Evolutionary conservation across 2,888 invertebrate species (phyloP).

Genomic region (Chloroclystis v-ata): DNA sequence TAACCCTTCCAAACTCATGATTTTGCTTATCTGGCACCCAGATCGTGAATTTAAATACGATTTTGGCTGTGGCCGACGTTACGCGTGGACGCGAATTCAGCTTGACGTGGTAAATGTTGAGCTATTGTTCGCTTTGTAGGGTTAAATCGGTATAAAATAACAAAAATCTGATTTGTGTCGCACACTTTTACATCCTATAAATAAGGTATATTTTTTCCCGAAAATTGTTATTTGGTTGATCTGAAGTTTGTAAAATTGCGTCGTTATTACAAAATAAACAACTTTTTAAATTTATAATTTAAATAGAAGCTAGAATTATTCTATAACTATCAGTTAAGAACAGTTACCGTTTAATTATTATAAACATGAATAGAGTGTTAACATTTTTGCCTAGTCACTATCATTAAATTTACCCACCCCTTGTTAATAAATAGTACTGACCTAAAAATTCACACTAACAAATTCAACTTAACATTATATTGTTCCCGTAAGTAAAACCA

Average conservation of each 20-base stretch:
- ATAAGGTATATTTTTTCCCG: too few species aligned
- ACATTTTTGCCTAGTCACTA: constrained; percentile 11
- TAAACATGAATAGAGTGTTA: not conserved
- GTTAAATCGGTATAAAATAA: not conserved
- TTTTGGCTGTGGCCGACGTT: constrained; percentile 57
- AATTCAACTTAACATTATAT: constrained; percentile 26
- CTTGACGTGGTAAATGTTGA: constrained; percentile 38
- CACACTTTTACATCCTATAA: too few species aligned
- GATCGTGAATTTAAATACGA: constrained; percentile 74
- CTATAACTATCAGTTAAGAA: too few species aligned
- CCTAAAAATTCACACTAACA: constrained; percentile 14
- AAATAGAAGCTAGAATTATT: too few species aligned
- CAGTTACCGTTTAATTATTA: not conserved
- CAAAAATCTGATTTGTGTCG: too few species aligned
- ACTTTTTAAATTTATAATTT: too few species aligned
- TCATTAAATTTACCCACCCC: constrained; percentile 13
- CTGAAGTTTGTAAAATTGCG: too few species aligned
- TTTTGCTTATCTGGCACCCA: constrained; percentile 70
- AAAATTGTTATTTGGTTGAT: too few species aligned
- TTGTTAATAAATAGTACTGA: constrained; percentile 19
- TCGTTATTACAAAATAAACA: too few species aligned
- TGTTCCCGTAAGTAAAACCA: constrained; percentile 16
- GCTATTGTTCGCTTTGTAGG: constrained; percentile 3
- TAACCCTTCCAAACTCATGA: constrained; percentile 73
- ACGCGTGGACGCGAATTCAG: constrained; percentile 56